Base-by-base conservation (phyloP, 2,113 vertebrate species). In the Myiagra hebetior region DNA sequence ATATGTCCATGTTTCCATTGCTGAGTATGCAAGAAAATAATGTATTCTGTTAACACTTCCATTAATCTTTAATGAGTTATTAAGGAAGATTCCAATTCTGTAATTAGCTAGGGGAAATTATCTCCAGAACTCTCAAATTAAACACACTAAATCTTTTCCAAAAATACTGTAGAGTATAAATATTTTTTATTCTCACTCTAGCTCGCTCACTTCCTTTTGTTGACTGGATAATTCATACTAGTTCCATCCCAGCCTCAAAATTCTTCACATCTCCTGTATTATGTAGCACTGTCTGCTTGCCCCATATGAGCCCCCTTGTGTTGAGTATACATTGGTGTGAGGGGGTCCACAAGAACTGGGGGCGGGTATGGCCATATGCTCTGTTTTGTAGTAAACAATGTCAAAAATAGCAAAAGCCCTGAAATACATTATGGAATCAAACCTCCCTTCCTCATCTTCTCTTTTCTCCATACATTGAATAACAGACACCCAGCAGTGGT, bases 61-160 rank as follows among this genome's bases (percentile, higher is more conserved):
- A 87, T 76, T 94, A 47, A 44, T 88, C 88, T 93, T 87, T 81
- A 93, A 87, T 79, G 31, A 94, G 44, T 95, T 95, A 80, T 52
- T 92, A 73, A 85, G 56, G 64, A 80, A 75, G 46, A 78, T 91
- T 95, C 60, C 69, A 82, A 53, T 87, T 57, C 87, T 85, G 60
- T 78, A 87, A 85, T 94, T 87, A 89, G 65, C 62, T 56, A 27
- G 60, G 53, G 85, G 70, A 93, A 93, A 93, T 68, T 74, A 94
- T 72, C 44, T 87, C 44, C 39, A 91, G 85, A 81, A 82, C 62
- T 89, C 57, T 63, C 56, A 82, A 88, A 92, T 76, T 64, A 83
- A 87, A 72, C 26, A 52, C 47, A 72, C 82, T 28, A 85, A 77
- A 82, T 79, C 3, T 68, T 92, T 90, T 91, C 65, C 13, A 87